Conservation (phyloP, 2,797 vertebrate species). For the Enteromius mattozi region DNA sequence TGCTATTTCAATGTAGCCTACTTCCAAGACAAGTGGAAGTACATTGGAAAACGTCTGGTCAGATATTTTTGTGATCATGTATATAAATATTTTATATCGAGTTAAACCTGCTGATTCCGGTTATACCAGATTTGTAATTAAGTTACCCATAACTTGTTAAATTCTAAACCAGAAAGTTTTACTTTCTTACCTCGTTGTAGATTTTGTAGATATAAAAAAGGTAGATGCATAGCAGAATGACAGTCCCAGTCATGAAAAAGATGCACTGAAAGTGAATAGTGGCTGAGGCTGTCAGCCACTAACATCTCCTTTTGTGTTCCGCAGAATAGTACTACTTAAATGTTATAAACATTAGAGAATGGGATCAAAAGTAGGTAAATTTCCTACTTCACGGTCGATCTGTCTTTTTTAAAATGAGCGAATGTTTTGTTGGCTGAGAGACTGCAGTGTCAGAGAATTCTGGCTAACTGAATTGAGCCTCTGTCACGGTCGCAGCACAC, state of each 20-base stretch:
- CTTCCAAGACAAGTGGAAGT: neutral
- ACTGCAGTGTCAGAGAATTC: conserved; percentile 8
- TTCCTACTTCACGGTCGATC: neutral
- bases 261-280: neutral
- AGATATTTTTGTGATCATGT: neutral
- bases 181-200: neutral
- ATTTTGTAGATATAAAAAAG: neutral
- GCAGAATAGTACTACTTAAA: neutral
- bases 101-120: neutral
- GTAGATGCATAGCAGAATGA: neutral
- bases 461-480: neutral
- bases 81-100: neutral
- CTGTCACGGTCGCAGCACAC: conserved; percentile 7
- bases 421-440: conserved; percentile 12
- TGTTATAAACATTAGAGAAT: conserved; percentile 7
- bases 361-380: neutral
- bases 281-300: neutral
- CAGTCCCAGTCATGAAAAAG: neutral
- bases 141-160: neutral
- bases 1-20: neutral
- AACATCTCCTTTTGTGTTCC: neutral
- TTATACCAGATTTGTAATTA: neutral
- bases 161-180: neutral
- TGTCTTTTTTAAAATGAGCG: neutral
- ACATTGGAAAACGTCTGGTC: too few species aligned